Percentiles rank a stretch among this genome's conserved stretches.
Evolutionary conservation across 2,113 vertebrate species (phyloP).

Genomic region (Corydoras sp.): DNA sequence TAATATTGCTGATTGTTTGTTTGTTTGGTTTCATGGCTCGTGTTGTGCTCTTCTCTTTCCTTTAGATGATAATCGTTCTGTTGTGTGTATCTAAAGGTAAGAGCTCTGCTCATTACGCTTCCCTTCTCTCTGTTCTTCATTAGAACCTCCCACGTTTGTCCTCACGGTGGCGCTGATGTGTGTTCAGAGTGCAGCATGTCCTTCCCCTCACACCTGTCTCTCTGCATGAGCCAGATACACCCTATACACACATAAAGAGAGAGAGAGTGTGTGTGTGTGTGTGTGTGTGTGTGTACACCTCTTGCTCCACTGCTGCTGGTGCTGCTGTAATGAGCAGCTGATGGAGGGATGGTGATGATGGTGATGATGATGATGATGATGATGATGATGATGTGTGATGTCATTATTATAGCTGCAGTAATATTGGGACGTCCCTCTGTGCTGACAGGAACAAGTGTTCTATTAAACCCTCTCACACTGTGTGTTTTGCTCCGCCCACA

Average conservation of each 20-base stretch:
- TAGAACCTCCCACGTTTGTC: neutral
- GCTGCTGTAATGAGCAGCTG: no score
- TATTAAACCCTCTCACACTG: no score
- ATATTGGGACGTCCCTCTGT: neutral
- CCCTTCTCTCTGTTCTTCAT: neutral
- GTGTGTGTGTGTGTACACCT: neutral
- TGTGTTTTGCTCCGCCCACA: no score
- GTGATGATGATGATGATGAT: neutral
- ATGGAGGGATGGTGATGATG: neutral
- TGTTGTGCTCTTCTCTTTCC: constrained; percentile 66
- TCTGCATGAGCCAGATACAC: neutral
- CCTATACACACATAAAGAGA: neutral
- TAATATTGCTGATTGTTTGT: constrained; percentile 63
- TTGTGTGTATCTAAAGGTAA: constrained; percentile 99
- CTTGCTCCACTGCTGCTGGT: no score
- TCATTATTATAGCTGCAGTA: neutral
- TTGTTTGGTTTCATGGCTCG: constrained; percentile 49
- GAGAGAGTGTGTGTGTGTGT: no score
- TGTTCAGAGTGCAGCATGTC: no score
- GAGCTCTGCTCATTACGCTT: constrained; percentile 60
- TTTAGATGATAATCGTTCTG: constrained; percentile 99
- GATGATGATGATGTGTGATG: neutral
- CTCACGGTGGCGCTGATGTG: no score
- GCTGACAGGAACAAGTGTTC: neutral
- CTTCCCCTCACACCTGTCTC: neutral